phyloP scores from a whole-genome alignment of 2,113 vertebrate species.

The Fulica atra region DNA sequence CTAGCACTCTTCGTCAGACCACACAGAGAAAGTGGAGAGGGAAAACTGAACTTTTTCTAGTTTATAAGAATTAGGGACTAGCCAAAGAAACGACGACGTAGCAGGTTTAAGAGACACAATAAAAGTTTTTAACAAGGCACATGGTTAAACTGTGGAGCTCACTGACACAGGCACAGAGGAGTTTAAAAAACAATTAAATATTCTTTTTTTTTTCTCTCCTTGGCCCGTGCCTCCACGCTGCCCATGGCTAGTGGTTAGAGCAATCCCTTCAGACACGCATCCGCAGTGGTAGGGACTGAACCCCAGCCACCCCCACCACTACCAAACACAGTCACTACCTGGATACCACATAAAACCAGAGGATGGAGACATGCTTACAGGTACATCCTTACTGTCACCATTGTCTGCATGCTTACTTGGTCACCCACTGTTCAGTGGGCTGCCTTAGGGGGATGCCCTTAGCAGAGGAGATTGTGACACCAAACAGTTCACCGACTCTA shows the following conservation, averaged over 20 bases:
- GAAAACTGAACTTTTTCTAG: not conserved
- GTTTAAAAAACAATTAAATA: not conserved
- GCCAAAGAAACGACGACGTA: not conserved
- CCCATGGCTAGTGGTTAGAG: not conserved
- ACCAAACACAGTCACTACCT: not conserved
- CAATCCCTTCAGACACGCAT: not conserved
- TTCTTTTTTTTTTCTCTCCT: not conserved
- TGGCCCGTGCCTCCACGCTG: not conserved
- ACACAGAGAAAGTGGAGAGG: not conserved
- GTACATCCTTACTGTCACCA: accelerated
- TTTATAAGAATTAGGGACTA: not conserved
- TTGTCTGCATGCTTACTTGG: not conserved
- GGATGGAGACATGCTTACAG: not conserved
- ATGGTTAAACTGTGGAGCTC: not conserved
- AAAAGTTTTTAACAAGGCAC: not conserved
- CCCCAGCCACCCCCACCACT: not conserved
- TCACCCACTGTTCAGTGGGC: not conserved
- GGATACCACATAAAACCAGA: not conserved
- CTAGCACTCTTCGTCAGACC: not conserved
- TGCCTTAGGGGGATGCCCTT: not conserved
- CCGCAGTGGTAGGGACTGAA: not conserved
- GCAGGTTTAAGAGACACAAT: not conserved
- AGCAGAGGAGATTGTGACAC: not conserved
- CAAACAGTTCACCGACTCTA: not conserved
- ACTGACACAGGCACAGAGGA: too few species aligned